phyloP scores from a whole-genome alignment of 1,140 invertebrate species.

The Brachionus asplanchnoidis region DNA sequence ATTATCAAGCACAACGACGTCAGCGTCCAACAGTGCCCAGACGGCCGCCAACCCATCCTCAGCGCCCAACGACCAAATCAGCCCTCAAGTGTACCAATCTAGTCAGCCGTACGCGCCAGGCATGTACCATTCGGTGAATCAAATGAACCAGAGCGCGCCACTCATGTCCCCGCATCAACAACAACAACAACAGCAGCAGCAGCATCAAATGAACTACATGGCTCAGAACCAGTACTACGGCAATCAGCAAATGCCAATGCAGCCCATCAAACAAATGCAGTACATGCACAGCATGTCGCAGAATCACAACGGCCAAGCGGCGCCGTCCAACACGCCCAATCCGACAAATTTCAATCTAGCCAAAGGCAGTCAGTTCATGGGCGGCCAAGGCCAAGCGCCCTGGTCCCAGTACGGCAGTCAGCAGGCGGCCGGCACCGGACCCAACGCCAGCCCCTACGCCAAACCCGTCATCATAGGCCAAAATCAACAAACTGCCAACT shows the following conservation, averaged over 20 bases:
- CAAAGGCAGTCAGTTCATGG: not conserved
- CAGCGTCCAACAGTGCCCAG: not conserved
- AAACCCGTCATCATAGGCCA: not conserved
- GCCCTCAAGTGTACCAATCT: not conserved
- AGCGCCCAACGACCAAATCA: not conserved
- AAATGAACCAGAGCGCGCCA: not conserved
- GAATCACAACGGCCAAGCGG: not conserved
- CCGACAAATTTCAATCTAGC: not conserved
- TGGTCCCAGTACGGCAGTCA: not conserved
- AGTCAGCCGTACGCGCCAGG: not conserved
- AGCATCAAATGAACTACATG: slow-evolving; percentile 12
- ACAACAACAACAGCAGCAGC: not conserved
- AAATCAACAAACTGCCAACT: slow-evolving; percentile 2
- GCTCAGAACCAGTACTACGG: not conserved
- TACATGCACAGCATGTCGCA: not conserved
- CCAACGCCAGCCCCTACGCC: not conserved
- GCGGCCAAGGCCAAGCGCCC: not conserved
- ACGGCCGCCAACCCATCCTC: not conserved
- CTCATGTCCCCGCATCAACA: not conserved
- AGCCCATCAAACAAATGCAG: not conserved
- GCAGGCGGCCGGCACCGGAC: not conserved
- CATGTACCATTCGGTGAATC: not conserved
- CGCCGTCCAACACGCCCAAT: not conserved
- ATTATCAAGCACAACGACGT: not conserved
- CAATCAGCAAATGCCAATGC: not conserved